These are phyloP conservation scores for Penaeus indicus DNA, from an alignment of 1,140 invertebrate genomes.

Conservation along the genomic window DNA sequence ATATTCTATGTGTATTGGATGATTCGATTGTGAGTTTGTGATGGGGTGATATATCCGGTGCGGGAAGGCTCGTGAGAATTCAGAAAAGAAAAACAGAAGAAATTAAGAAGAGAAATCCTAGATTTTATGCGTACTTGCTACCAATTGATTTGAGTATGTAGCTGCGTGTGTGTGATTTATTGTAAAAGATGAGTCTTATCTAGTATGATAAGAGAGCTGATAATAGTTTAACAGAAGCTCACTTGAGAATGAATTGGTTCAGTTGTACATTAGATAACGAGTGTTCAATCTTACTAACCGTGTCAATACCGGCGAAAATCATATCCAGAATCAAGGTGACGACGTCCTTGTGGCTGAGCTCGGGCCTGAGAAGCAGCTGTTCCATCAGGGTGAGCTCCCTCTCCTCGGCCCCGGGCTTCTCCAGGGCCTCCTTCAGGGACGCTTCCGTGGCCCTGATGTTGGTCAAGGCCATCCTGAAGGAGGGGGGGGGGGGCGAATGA, in stretches of 20 bases:
- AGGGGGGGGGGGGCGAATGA: too few relatives aligned
- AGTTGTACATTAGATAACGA: too few relatives aligned
- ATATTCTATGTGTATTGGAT: too few relatives aligned
- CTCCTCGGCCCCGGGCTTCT: background rate
- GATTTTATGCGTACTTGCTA: background rate
- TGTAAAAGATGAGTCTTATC: too few relatives aligned
- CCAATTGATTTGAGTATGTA: background rate
- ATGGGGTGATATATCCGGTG: background rate
- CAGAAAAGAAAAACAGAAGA: background rate
- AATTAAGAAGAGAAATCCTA: background rate
- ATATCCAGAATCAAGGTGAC: constrained; percentile 50
- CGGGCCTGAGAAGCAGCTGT: constrained; percentile 22
- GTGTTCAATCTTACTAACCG: background rate
- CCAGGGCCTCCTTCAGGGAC: too few relatives aligned
- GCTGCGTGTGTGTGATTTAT: background rate
- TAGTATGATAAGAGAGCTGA: too few relatives aligned
- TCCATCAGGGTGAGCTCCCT: constrained; percentile 26
- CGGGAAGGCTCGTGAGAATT: constrained; percentile 6
- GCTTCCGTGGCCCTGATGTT: too few relatives aligned
- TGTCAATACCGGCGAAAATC: constrained; percentile 40
- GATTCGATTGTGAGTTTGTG: too few relatives aligned
- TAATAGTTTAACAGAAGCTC: too few relatives aligned
- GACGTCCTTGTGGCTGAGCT: constrained; percentile 40
- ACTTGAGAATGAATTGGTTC: too few relatives aligned
- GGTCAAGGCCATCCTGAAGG: too few relatives aligned